Evolutionary conservation across 2,888 invertebrate genomes (phyloP), one percentile per base, ranked within the genome.

Genomic region (Drosophila rellima): DNA sequence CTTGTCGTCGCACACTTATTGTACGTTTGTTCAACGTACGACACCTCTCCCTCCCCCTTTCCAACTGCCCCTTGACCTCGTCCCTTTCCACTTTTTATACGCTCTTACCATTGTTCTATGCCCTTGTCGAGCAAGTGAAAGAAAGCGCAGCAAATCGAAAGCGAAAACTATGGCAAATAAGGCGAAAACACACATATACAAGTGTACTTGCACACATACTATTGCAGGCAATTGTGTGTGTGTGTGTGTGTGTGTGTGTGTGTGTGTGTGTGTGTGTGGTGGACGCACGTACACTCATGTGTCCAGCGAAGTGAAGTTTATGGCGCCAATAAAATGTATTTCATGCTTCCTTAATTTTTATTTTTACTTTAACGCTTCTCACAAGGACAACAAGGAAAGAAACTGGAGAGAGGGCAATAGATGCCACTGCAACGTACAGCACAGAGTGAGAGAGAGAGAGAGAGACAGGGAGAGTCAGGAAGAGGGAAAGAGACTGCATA

Each of bases 271-370:
- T 60, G 51, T 75, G 80, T 73, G 54, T 63, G 60, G 72, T 63
- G 78, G 84, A 73, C 82, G 82, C 81, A 89, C 83, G 82, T 83
- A 89, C 89, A 89, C 91, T 91, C 91, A 88, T 90, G 81, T 91
- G 91, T 90, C 91, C 91, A 91, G 86, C 88, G 80, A 90, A 91
- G 91, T 90, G 88, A 85, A 90, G 91, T 91, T 91, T 91, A 91
- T 91, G 90, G 89, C 83, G 89, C 89, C 91, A 92, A 92, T 91
- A 91, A 91, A 92, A 91, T 92, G 92, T 92, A 92, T 92, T 92
- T 92, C 91, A 92, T 92, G 92, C 90, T 92, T 92, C 91, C 91
- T 92, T 92, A 92, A 92, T 92, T 92, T 92, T 92, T 91, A 92
- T 92, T 90, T 89, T 84, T 82, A 86, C 87, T 82, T 88, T 84